Percentiles rank a stretch among this genome's conserved stretches.
Evolutionary conservation across 2,888 invertebrate genomes (phyloP).

Genomic region (Ceratothoa steindachneri): DNA sequence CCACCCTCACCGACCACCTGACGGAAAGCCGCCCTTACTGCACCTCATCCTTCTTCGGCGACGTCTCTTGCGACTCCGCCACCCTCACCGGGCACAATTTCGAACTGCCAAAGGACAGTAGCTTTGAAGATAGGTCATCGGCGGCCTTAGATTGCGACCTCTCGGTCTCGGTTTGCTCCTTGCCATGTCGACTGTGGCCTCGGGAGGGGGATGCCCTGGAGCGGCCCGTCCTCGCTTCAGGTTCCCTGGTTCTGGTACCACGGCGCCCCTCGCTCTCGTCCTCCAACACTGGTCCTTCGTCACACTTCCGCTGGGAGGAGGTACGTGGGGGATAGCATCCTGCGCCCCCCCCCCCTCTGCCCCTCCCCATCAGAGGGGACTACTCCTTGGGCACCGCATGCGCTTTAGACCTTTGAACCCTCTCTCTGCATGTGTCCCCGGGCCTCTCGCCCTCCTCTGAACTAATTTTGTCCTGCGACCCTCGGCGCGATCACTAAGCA

Average conservation of each 20-base stretch:
- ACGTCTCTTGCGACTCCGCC: neutral
- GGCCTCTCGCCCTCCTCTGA: too few species aligned
- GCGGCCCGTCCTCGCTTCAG: slow-evolving; percentile 16
- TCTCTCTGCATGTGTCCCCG: too few species aligned
- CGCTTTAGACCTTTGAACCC: too few species aligned
- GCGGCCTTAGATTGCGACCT: neutral
- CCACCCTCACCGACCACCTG: neutral
- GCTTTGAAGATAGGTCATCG: neutral
- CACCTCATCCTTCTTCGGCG: neutral
- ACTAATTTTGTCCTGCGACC: too few species aligned
- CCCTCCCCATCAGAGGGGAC: too few species aligned
- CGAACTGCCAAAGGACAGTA: neutral
- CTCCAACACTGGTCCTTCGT: slow-evolving; percentile 28
- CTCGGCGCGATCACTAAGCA: too few species aligned
- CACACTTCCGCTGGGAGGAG: slow-evolving; percentile 46
- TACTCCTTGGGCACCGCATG: too few species aligned
- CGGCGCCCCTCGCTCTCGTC: slow-evolving; percentile 36
- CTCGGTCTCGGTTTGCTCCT: neutral
- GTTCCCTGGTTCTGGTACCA: slow-evolving; percentile 38
- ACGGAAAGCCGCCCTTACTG: neutral
- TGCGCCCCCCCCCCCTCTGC: too few species aligned
- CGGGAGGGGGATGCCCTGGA: neutral
- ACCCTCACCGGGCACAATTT: neutral
- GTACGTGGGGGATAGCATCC: slow-evolving; percentile 33
- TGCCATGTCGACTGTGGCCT: neutral